phyloP scores from a whole-genome alignment of 2,113 vertebrate species.

The Picathartes gymnocephalus region DNA sequence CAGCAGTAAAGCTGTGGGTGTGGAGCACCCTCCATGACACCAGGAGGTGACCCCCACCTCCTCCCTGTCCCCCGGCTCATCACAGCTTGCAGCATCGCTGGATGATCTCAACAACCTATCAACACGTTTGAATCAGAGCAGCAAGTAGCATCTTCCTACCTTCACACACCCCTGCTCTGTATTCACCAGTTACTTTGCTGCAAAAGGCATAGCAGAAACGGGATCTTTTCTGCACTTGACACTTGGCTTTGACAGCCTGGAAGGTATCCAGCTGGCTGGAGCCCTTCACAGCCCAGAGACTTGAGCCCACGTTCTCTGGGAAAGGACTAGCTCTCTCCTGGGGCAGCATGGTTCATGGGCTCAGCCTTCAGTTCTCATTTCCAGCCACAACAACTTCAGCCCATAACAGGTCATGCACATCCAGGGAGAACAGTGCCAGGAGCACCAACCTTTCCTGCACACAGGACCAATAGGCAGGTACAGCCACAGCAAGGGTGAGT shows the following conservation, averaged over 20 bases:
- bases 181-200: neutral
- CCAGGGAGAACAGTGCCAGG: neutral
- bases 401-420: accelerated
- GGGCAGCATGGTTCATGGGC: accelerated
- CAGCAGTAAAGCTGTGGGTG: neutral
- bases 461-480: neutral
- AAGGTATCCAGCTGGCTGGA: neutral
- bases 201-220: neutral
- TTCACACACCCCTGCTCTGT: neutral
- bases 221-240: neutral
- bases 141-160: neutral
- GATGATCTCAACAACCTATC: neutral
- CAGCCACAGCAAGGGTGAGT: neutral
- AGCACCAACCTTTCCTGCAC: neutral
- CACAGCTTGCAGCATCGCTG: neutral
- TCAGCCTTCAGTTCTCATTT: neutral
- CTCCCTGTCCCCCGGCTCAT: neutral
- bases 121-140: neutral
- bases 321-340: neutral
- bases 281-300: neutral
- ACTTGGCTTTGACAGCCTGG: neutral
- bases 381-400: neutral
- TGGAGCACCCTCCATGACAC: neutral
- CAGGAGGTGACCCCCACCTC: neutral
- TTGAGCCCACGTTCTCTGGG: neutral